Evolutionary conservation across 2,888 invertebrate species (phyloP), one percentile per base, ranked within the genome.

Genomic region (Synergus itoensis): DNA sequence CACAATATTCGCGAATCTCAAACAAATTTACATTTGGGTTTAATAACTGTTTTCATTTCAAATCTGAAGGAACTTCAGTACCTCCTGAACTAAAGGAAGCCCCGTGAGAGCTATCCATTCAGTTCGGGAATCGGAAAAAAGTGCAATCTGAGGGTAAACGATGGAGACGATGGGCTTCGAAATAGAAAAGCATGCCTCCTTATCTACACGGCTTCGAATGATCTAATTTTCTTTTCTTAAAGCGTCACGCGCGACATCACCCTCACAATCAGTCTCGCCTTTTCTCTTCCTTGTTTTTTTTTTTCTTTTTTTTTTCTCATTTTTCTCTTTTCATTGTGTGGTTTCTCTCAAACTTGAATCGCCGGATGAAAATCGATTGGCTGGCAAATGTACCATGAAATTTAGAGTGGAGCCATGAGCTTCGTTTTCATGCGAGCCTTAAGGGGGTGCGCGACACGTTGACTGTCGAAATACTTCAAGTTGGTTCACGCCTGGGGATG

Each of bases 341-440:
- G 64, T 62, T 78, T 80, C 77, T 79, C 67, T 62, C 41, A 63
- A 28, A 63, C 28, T 7, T 16, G 79, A 65, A 57, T 76, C 48
- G 41, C 73, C 76, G 64, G 77, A 77, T 28, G 81, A 79, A 80
- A 87, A 86, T 87, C 87, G 88, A 84, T 88, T 86, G 83, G 80
- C 77, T 82, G 84, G 82, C 84, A 87, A 88, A 88, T 85, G 88
- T 86, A 76, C 83, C 88, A 84, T 88, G 85, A 88, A 88, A 87
- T 88, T 86, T 86, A 83, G 80, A 78, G 81, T 43, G 67, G 57
- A 60, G 77, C 28, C 63, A 77, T 80, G 80, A 64, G 48, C 60
- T 64, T n/a, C 41, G n/a, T 28, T 65, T 40, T 18, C 43, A 43
- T 45, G 67, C 45, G 41, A 40, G 78, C 78, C 57, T 63, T 65